Evolutionary conservation across 2,888 invertebrate species (phyloP), one percentile per base, ranked within the genome.

Genomic region (Taphrorychus bicolor): DNA sequence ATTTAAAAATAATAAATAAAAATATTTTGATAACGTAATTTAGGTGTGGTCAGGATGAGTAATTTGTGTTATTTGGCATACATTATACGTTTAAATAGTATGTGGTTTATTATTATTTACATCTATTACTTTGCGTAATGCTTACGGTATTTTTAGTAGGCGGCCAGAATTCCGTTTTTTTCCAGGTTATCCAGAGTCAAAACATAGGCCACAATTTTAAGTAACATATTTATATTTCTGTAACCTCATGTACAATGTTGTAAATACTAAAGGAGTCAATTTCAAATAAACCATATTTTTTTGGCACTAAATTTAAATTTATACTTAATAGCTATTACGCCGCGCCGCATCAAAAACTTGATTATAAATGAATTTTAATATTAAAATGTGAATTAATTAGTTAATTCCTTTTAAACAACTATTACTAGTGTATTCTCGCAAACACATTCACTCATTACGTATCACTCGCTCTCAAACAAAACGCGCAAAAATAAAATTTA

Each of bases 281-380:
- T 32, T 11, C n/a, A n/a, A 32, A 32, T 32, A 32, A 51, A 18
- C n/a, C 22, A 51, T 51, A 17, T 9, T 66, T 41, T 66, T 66
- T 66, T 66, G 59, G 60, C 60, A 66, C 59, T 65, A 59, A 59
- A 18, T 58, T 40, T 58, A 42, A 41, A 14, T 16, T 45, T 16
- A 45, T 16, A 45, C 14, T 16, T 17, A 45, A 11, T 45, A 45
- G 7, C 7, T 45, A 45, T 11, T 45, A n/a, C n/a, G n/a, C n/a
- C n/a, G n/a, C n/a, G n/a, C n/a, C n/a, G n/a, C n/a, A n/a, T n/a
- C n/a, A n/a, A n/a, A n/a, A n/a, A n/a, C n/a, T n/a, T n/a, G n/a
- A n/a, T n/a, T 59, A 59, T 41, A 59, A 42, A 59, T 68, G 49
- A 45, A 42, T 49, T 40, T 42, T 59, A 52, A 18, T 51, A 17